Evolutionary conservation across 2,797 vertebrate genomes (phyloP), one percentile per base, ranked within the genome.

Genomic region (Naso thynnoides): DNA sequence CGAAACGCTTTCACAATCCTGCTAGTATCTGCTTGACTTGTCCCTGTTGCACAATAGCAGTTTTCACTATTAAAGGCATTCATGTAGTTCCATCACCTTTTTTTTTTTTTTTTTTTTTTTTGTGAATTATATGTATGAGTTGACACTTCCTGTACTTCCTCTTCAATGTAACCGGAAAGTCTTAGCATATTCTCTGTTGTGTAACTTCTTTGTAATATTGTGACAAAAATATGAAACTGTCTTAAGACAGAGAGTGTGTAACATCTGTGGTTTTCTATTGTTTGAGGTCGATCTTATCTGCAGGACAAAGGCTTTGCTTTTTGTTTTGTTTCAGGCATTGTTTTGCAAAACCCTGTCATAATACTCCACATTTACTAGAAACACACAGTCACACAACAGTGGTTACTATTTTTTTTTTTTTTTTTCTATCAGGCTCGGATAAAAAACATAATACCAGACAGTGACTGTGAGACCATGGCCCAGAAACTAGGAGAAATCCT

Each of bases 361-460:
- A 63, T 14, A 31, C n/a, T 41, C 6, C 3, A 42, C 26, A 38
- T 29, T 54, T 15, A 6, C 19, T 14, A 33, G 4, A 66, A 55
- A 26, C 5, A 6, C 19, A 27, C 19, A 70, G 53, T 6, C 13
- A 39, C 10, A 38, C 21, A 52, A 29, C 41, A n/a, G 5, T 16
- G 19, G 19, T 59, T 19, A 1, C 9, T 72, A 1, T 33, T 31
- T 73, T 55, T 73, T 11, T 82, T 69, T 33, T 31, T 73, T 55
- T 73, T 11, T 82, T 69, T 72, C 53, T 11, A 27, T 48, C 77
- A 95, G 94, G 85, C 90, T n/a, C 76, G 50, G 49, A 54, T 94
- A 65, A 84, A 65, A 78, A 76, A 83, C 60, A 63, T 74, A 1
- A 47, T 92, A 15, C 61, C 83, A 6, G 77, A 87, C n/a, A 44